phyloP scores from a whole-genome alignment of 2,797 vertebrate genomes.

The Coendou prehensilis region DNA sequence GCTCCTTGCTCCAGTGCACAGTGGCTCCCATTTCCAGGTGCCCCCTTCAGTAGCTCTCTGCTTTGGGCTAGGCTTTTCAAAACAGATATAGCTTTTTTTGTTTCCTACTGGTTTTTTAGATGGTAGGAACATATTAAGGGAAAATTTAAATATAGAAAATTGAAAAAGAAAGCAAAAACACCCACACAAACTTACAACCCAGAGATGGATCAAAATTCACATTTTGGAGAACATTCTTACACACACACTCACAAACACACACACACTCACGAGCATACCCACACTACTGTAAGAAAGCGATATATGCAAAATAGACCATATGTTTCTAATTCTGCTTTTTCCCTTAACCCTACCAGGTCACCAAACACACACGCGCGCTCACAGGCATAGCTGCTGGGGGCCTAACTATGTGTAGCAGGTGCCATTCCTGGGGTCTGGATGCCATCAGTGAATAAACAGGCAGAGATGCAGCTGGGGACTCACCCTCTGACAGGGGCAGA shows the following conservation, averaged over 20 bases:
- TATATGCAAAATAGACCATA: neutral
- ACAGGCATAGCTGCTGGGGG: too few relatives aligned
- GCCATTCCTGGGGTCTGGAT: neutral
- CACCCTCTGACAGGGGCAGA: neutral
- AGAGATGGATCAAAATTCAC: constrained; percentile 40
- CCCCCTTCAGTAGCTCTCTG: accelerated
- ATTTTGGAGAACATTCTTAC: constrained; percentile 45
- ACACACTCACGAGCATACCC: neutral
- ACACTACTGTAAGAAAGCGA: neutral
- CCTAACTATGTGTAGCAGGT: accelerated
- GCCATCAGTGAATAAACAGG: neutral
- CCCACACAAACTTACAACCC: constrained; percentile 62
- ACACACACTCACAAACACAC: neutral
- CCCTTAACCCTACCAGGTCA: neutral
- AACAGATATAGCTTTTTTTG: neutral
- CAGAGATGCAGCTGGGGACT: neutral
- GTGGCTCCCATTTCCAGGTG: neutral
- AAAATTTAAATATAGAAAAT: constrained; percentile 69
- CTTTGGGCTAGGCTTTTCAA: neutral
- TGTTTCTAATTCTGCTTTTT: neutral
- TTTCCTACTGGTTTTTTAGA: constrained; percentile 57
- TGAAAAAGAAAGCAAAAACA: constrained; percentile 70
- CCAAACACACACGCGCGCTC: neutral
- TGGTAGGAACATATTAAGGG: constrained; percentile 35
- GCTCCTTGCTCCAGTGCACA: neutral